phyloP scores from a whole-genome alignment of 2,888 invertebrate species.

The Odontomyia ornata region DNA sequence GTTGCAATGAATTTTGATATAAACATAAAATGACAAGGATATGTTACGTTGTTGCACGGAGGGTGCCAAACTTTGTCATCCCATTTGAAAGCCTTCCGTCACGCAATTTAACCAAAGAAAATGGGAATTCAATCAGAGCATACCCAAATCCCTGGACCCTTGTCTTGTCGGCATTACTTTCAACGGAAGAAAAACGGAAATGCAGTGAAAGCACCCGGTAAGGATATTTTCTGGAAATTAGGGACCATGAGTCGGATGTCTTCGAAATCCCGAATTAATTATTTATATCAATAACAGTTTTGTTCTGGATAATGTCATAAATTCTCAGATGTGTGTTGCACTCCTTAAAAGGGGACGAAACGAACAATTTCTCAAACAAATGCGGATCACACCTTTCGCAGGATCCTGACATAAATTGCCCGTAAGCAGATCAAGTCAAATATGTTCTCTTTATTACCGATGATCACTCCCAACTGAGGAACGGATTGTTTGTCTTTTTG shows the following conservation, averaged over 20 bases:
- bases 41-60: not conserved
- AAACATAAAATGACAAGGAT: constrained; percentile 30
- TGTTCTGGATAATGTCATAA: constrained; percentile 38
- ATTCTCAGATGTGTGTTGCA: constrained; percentile 4
- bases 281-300: constrained; percentile 43
- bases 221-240: constrained; percentile 31
- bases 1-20: constrained; percentile 9
- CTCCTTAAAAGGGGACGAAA: not conserved
- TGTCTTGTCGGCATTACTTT: not conserved
- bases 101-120: constrained; percentile 38
- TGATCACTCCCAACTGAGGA: not conserved
- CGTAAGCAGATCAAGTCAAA: constrained; percentile 44
- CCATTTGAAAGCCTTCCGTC: constrained; percentile 32
- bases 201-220: not conserved
- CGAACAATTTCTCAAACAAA: not conserved
- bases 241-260: constrained; percentile 26
- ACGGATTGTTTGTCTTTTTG: constrained; percentile 2
- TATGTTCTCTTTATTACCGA: not conserved
- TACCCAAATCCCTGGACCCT: not conserved
- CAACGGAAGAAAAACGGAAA: not conserved
- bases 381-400: constrained; percentile 27
- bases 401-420: constrained; percentile 36
- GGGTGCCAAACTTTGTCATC: constrained; percentile 26
- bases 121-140: constrained; percentile 41
- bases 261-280: constrained; percentile 26